Evolutionary conservation across 2,888 invertebrate genomes (phyloP).

Genomic region (Cheilosia impressa): DNA sequence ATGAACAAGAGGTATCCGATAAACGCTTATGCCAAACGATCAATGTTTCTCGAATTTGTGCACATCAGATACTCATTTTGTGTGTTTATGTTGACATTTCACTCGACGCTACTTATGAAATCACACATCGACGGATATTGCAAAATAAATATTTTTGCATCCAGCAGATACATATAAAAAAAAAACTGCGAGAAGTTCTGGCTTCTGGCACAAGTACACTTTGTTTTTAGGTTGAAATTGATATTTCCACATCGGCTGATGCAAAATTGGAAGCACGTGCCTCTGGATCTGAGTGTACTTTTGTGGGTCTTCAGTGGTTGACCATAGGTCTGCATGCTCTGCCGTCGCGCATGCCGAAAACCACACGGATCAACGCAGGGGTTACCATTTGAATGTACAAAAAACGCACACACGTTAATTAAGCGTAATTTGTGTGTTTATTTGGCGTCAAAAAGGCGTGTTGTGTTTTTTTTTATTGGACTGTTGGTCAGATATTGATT

Average conservation of each 20-base stretch:
- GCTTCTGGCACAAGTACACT: too few species aligned
- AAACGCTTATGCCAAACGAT: conserved; percentile 39
- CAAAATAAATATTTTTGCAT: background rate
- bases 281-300: background rate
- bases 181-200: too few species aligned
- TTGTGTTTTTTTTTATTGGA: background rate
- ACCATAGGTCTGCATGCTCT: conserved; percentile 19
- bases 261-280: conserved; percentile 48
- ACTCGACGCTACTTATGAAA: conserved; percentile 4
- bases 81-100: conserved; percentile 24
- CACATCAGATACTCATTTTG: conserved; percentile 27
- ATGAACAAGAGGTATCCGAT: conserved; percentile 16
- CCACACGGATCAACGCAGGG: conserved; percentile 34
- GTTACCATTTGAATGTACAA: conserved; percentile 22
- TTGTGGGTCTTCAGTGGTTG: conserved; percentile 54
- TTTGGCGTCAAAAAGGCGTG: conserved; percentile 27
- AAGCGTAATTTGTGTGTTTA: conserved; percentile 41
- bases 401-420: conserved; percentile 18
- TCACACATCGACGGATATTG: background rate
- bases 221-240: conserved; percentile 15
- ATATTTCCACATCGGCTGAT: conserved; percentile 28
- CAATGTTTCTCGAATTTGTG: conserved; percentile 22
- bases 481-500: conserved; percentile 53
- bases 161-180: background rate
- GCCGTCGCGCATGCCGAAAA: conserved; percentile 51